phyloP scores from a whole-genome alignment of 2,113 vertebrate genomes.

The Eupsittula cactorum region DNA sequence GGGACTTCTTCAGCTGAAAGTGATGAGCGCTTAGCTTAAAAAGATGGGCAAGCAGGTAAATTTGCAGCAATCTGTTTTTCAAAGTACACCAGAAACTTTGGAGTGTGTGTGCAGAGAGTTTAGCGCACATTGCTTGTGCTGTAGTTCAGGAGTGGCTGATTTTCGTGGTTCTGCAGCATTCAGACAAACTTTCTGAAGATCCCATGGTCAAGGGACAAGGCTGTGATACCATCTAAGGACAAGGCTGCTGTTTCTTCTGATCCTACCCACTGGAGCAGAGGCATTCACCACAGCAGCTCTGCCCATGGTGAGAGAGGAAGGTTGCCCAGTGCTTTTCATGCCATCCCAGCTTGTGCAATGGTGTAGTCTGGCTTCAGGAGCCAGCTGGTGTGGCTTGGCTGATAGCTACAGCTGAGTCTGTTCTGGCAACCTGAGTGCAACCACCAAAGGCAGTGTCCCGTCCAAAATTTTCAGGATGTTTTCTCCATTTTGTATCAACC shows the following conservation, averaged over 20 bases:
- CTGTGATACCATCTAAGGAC: not conserved
- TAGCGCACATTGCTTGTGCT: not conserved
- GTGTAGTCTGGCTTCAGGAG: not conserved
- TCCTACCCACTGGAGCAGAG: not conserved
- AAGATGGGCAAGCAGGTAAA: not conserved
- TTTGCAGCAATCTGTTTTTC: not conserved
- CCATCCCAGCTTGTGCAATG: not conserved
- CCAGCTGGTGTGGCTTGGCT: not conserved
- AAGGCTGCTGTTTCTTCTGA: not conserved
- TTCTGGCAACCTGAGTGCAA: not conserved
- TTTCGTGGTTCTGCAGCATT: accelerated
- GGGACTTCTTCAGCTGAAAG: not conserved
- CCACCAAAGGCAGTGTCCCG: not conserved
- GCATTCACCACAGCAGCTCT: accelerated
- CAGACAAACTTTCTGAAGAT: not conserved
- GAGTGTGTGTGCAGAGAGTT: not conserved
- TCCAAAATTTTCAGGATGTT: not conserved
- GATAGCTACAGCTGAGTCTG: not conserved
- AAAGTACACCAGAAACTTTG: not conserved
- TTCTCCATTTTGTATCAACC: not conserved
- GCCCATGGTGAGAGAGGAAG: accelerated
- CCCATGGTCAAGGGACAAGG: accelerated
- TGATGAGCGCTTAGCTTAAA: not conserved
- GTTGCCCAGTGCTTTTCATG: not conserved
- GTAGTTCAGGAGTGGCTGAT: not conserved